Conservation (phyloP, 2,797 vertebrate species). For the Psittacula derbiana region DNA sequence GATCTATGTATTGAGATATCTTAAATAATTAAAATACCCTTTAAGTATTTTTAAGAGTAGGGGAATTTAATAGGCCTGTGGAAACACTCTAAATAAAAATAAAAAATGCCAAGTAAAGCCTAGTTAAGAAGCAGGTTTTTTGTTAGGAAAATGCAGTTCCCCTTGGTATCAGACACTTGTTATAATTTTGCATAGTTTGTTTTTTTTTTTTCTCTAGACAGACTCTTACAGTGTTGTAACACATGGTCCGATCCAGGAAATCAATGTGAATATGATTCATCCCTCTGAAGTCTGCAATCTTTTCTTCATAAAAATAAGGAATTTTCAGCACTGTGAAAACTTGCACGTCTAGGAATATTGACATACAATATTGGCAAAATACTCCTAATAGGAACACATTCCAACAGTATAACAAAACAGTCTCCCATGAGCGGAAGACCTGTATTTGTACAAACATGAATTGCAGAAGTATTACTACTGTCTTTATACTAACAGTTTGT, state of each 20-base stretch:
- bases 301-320: background rate
- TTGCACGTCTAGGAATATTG: background rate
- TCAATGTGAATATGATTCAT: constrained; percentile 5
- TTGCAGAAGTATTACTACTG: background rate
- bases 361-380: constrained; percentile 23
- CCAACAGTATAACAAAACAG: background rate
- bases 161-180: background rate
- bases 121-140: constrained; percentile 13
- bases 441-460: background rate
- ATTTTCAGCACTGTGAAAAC: background rate
- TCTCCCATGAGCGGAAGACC: background rate
- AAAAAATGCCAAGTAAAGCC: constrained; percentile 30
- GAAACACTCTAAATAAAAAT: constrained; percentile 42
- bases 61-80: background rate
- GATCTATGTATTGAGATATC: constrained; percentile 12
- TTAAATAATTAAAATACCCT: constrained; percentile 29
- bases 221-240: background rate
- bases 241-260: background rate
- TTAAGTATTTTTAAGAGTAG: constrained; percentile 54
- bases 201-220: background rate
- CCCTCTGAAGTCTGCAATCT: constrained; percentile 1
- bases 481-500: background rate
- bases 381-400: background rate
- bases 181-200: background rate
- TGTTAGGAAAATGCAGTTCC: background rate